These are phyloP conservation scores for Bibio marci DNA, from an alignment of 2,888 invertebrate species.

Conservation along the genomic window DNA sequence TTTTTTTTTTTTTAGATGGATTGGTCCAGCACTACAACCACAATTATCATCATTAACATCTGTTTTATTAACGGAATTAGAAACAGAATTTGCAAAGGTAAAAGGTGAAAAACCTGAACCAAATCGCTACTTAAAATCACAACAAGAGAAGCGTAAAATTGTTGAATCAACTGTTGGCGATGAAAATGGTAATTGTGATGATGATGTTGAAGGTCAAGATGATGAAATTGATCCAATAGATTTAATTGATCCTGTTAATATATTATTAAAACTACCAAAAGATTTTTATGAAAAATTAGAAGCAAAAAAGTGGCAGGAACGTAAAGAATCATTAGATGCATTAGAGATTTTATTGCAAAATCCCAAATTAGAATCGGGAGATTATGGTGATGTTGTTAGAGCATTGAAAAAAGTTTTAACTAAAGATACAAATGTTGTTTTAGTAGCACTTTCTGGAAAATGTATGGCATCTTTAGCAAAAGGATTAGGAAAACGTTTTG, in stretches of 20 bases:
- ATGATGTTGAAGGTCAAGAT: slow-evolving; percentile 41
- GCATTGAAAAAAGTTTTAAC: slow-evolving; percentile 77
- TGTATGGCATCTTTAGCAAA: slow-evolving; percentile 65
- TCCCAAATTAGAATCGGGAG: slow-evolving; percentile 79
- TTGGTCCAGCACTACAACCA: slow-evolving; percentile 63
- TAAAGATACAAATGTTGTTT: slow-evolving; percentile 90
- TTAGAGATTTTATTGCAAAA: slow-evolving; percentile 60
- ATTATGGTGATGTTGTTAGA: slow-evolving; percentile 78
- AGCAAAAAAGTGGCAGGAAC: slow-evolving; percentile 91
- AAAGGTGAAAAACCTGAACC: slow-evolving; percentile 27
- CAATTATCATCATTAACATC: slow-evolving; percentile 77
- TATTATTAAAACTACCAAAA: slow-evolving; percentile 80
- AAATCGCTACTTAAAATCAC: slow-evolving; percentile 26
- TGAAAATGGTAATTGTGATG: slow-evolving; percentile 31
- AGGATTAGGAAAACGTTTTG: slow-evolving; percentile 77
- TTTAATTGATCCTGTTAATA: slow-evolving; percentile 79
- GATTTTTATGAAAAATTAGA: slow-evolving; percentile 91
- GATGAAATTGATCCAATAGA: slow-evolving; percentile 79
- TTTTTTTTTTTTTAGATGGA: slow-evolving; percentile 44
- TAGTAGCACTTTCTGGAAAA: slow-evolving; percentile 74
- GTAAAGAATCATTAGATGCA: slow-evolving; percentile 79
- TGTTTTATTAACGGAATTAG: slow-evolving; percentile 74
- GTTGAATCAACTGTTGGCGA: slow-evolving; percentile 24
- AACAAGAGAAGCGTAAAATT: slow-evolving; percentile 24
- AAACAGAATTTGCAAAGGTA: slow-evolving; percentile 69